phyloP scores from a whole-genome alignment of 2,888 invertebrate species.

The Phyllotreta cruciferae region DNA sequence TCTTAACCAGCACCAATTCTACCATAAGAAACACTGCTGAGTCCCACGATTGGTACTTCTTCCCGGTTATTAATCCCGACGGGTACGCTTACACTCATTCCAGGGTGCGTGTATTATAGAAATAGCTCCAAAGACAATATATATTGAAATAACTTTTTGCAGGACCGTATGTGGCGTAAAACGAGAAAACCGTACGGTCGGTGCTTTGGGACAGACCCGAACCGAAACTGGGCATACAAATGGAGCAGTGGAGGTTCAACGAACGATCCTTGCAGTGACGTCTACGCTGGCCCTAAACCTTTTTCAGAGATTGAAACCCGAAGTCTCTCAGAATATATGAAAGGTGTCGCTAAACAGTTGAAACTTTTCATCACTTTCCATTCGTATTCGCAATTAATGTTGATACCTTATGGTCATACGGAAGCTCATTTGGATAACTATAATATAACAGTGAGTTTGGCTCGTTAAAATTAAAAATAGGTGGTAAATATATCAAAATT shows the following conservation, averaged over 20 bases:
- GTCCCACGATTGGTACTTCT: conserved; percentile 75
- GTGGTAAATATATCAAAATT: conserved; percentile 11
- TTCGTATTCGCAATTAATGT: conserved; percentile 74
- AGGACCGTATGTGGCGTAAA: conserved; percentile 77
- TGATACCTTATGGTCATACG: conserved; percentile 76
- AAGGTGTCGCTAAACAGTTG: conserved; percentile 48
- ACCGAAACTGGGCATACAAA: conserved; percentile 77
- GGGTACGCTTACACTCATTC: conserved; percentile 74
- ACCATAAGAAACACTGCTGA: conserved; percentile 65
- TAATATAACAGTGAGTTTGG: conserved; percentile 63
- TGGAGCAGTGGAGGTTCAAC: conserved; percentile 71
- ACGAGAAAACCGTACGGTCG: conserved; percentile 63
- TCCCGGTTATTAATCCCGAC: conserved; percentile 77
- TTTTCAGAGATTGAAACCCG: conserved; percentile 76
- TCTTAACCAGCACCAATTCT: conserved; percentile 69
- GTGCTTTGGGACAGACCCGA: conserved; percentile 75
- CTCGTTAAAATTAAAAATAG: not conserved
- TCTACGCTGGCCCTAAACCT: conserved; percentile 69
- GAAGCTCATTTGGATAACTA: conserved; percentile 66
- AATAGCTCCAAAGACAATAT: not conserved
- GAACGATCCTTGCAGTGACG: conserved; percentile 65
- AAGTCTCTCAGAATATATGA: conserved; percentile 64
- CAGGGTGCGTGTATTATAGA: conserved; percentile 60
- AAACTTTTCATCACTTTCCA: conserved; percentile 74
- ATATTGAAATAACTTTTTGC: conserved; percentile 32